phyloP scores from a whole-genome alignment of 2,797 vertebrate species.

The Sebastiscus tertius region DNA sequence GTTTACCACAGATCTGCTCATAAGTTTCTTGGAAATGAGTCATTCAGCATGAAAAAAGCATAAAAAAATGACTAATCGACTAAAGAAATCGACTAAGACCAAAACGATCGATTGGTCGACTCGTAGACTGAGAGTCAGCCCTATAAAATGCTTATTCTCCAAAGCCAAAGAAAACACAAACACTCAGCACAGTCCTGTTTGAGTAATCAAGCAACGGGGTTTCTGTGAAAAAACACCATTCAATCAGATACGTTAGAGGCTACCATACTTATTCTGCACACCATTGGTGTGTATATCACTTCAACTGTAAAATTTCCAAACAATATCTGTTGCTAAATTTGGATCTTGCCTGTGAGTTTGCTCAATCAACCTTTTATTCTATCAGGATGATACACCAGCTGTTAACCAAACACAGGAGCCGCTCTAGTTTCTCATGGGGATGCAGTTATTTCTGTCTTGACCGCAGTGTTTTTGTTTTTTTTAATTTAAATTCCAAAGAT shows the following conservation, averaged over 20 bases:
- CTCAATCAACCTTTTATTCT: background rate
- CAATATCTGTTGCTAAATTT: background rate
- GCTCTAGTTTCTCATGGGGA: background rate
- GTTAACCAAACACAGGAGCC: background rate
- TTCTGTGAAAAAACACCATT: background rate
- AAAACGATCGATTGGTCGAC: too few relatives aligned
- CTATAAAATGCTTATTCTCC: too few relatives aligned
- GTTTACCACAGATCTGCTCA: too few relatives aligned
- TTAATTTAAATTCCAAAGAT: constrained; percentile 11
- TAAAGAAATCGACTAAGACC: too few relatives aligned
- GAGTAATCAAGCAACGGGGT: background rate
- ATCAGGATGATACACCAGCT: background rate
- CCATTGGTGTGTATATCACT: background rate
- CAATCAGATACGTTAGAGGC: background rate
- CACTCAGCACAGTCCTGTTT: background rate
- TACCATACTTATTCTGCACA: background rate
- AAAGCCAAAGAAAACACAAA: background rate
- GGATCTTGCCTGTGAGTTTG: background rate
- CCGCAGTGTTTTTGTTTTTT: background rate
- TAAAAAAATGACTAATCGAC: too few relatives aligned
- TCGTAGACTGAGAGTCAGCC: too few relatives aligned
- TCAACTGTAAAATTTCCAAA: background rate
- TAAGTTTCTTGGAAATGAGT: too few relatives aligned
- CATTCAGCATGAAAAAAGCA: too few relatives aligned
- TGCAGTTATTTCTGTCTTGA: background rate